phyloP scores from a whole-genome alignment of 2,113 vertebrate species.

The Tupaia tana region DNA sequence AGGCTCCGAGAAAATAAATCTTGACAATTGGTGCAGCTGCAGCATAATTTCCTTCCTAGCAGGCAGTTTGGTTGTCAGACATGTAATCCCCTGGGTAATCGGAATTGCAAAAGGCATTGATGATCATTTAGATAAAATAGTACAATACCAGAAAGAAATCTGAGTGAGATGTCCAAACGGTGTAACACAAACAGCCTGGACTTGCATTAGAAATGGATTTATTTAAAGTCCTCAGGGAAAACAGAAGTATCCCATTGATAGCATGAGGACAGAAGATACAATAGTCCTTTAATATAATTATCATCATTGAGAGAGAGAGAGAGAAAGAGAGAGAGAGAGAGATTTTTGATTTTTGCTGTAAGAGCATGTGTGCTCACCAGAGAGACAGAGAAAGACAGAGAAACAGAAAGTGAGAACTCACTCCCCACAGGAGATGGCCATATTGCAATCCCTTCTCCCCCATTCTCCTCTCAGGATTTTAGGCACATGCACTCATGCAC shows the following conservation, averaged over 20 bases:
- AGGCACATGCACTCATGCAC: no score
- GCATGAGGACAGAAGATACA: neutral
- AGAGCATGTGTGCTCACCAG: no score
- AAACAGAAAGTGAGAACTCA: no score
- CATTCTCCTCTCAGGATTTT: no score
- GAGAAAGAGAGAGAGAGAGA: no score
- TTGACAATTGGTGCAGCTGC: neutral
- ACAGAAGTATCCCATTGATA: neutral
- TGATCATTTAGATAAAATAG: constrained; percentile 51
- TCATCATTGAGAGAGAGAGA: no score
- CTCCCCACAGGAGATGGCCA: no score
- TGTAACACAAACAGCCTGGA: neutral
- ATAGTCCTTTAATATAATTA: neutral
- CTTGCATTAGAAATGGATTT: constrained; percentile 28
- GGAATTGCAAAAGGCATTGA: constrained; percentile 40
- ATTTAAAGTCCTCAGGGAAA: constrained; percentile 13
- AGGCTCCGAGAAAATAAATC: constrained; percentile 28
- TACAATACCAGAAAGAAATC: constrained; percentile 49
- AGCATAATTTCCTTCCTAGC: neutral
- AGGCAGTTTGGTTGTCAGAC: neutral
- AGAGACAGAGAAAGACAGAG: no score
- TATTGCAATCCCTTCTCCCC: no score
- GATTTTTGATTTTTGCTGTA: no score
- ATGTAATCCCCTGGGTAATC: constrained; percentile 6
- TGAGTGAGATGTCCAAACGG: neutral